phyloP scores from a whole-genome alignment of 2,113 vertebrate species.

The Halcyon malimbica region DNA sequence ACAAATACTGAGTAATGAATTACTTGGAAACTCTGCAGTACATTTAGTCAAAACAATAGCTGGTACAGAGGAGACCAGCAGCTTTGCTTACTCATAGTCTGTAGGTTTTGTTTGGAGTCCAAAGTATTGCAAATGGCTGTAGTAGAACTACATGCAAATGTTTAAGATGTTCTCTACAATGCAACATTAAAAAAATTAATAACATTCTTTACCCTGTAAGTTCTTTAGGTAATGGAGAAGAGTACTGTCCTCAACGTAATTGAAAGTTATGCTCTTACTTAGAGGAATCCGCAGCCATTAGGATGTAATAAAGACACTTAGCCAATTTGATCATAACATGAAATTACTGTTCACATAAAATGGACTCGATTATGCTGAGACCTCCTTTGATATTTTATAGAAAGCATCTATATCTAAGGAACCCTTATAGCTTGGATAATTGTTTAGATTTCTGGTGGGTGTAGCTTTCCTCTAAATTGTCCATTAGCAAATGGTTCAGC shows the following conservation, averaged over 20 bases:
- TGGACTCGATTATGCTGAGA: not conserved
- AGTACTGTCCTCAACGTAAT: not conserved
- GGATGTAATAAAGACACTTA: not conserved
- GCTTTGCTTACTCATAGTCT: not conserved
- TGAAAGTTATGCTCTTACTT: conserved; percentile 40
- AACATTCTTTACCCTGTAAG: not conserved
- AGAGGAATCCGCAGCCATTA: conserved; percentile 33
- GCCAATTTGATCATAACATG: not conserved
- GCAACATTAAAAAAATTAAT: not conserved
- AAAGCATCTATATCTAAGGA: not conserved
- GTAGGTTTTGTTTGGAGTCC: not conserved
- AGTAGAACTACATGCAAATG: not conserved
- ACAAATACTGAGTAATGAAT: conserved; percentile 6
- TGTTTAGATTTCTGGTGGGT: not conserved
- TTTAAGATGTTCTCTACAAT: not conserved
- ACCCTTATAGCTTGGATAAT: not conserved
- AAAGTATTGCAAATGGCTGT: not conserved
- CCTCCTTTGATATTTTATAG: not conserved
- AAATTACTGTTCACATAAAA: conserved; percentile 23
- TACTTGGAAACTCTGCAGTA: not conserved
- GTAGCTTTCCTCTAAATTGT: not conserved
- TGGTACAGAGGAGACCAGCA: not conserved
- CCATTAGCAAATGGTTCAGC: not conserved
- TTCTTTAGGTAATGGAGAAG: not conserved
- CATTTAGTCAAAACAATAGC: not conserved